Conservation (phyloP, 2,888 invertebrate species). For the Liodrosophila aerea region DNA sequence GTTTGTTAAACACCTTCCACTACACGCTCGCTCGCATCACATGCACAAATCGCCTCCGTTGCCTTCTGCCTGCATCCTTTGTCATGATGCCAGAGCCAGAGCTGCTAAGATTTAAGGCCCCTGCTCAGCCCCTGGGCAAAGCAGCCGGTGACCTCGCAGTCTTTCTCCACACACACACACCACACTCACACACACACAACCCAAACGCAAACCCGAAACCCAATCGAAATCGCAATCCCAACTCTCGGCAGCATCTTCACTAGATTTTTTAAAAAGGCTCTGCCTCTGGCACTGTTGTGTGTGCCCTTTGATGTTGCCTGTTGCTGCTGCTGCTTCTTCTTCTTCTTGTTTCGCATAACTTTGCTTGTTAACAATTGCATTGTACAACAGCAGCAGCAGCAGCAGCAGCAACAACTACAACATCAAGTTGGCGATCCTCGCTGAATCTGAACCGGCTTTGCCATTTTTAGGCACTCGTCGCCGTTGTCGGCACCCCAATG, state of each 20-base stretch:
- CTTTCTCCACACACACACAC: too few species aligned
- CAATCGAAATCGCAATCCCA: conserved; percentile 17
- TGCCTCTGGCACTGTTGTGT: conserved; percentile 18
- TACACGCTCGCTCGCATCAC: conserved; percentile 71
- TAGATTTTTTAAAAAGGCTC: conserved; percentile 17
- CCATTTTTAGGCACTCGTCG: conserved; percentile 64
- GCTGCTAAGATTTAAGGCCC: conserved; percentile 67
- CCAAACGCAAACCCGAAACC: conserved; percentile 21
- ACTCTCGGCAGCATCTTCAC: conserved; percentile 46
- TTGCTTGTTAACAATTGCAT: conserved; percentile 79
- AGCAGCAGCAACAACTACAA: conserved; percentile 35
- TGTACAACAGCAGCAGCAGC: conserved; percentile 64
- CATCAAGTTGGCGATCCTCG: conserved; percentile 56
- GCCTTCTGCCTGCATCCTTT: conserved; percentile 61
- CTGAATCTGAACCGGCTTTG: conserved; percentile 65
- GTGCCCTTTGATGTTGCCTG: conserved; percentile 62
- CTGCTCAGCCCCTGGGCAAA: conserved; percentile 53
- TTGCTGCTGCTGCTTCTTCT: conserved; percentile 43
- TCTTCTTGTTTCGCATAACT: conserved; percentile 69
- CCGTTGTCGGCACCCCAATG: conserved; percentile 66
- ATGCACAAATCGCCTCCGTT: conserved; percentile 69
- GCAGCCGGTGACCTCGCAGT: conserved; percentile 2
- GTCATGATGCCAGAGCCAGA: conserved; percentile 58
- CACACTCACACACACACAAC: too few species aligned
- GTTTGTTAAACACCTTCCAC: conserved; percentile 81